These are phyloP conservation scores for Rugalucina vietnamica DNA, from an alignment of 2,888 invertebrate genomes.

Conservation along the genomic window DNA sequence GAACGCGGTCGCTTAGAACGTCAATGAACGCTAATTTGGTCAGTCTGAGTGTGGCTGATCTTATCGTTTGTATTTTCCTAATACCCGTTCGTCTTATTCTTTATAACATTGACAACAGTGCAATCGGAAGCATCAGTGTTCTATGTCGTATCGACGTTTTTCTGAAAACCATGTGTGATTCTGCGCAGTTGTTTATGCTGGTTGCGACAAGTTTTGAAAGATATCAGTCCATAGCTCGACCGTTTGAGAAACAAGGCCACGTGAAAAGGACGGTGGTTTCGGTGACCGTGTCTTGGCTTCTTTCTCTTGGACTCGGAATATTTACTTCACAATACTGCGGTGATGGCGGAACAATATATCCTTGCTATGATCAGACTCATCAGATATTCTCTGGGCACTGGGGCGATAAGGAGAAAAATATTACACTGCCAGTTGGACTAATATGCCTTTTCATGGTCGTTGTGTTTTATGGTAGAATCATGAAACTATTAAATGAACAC, in stretches of 20 bases:
- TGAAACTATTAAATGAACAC: constrained; percentile 59
- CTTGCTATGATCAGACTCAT: constrained; percentile 35
- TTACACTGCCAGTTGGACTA: constrained; percentile 61
- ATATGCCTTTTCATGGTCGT: constrained; percentile 52
- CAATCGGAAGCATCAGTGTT: neutral
- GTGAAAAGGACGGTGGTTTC: constrained; percentile 42
- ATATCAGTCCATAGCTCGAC: constrained; percentile 74
- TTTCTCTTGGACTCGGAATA: constrained; percentile 36
- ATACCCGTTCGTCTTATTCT: constrained; percentile 65
- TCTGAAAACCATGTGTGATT: constrained; percentile 64
- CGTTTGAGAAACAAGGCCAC: constrained; percentile 66
- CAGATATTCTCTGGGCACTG: neutral
- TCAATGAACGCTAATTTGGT: constrained; percentile 68
- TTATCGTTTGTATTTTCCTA: constrained; percentile 62
- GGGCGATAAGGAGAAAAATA: constrained; percentile 12
- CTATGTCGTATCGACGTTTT: constrained; percentile 63
- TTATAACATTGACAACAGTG: constrained; percentile 20
- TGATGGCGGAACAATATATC: constrained; percentile 55
- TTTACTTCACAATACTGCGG: constrained; percentile 42
- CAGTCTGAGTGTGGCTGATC: constrained; percentile 61
- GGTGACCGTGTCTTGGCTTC: constrained; percentile 54
- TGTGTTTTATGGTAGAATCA: constrained; percentile 59
- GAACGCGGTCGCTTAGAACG: constrained; percentile 56
- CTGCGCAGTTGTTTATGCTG: constrained; percentile 69
- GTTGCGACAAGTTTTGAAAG: constrained; percentile 72